Evolutionary conservation across 2,113 vertebrate genomes (phyloP), one percentile per base, ranked within the genome.

Genomic region (Ctenomys sociabilis): DNA sequence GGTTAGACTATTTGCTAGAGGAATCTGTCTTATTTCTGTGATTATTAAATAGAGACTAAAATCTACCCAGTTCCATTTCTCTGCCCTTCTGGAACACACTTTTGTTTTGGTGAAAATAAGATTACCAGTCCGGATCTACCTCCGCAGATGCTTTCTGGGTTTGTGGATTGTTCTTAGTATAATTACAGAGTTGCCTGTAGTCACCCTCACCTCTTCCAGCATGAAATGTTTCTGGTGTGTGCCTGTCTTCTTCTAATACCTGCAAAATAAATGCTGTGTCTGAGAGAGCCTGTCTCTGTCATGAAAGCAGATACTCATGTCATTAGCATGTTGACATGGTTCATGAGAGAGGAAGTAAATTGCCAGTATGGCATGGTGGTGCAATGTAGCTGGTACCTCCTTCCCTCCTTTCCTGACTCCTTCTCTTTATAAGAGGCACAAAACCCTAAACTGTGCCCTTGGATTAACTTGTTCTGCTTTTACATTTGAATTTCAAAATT

Each of bases 271-370:
- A 97, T 92, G 81, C 59, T 93, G 30, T 35, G 0, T 86, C 2
- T 96, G 97, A 96, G 93, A 96, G 64, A 35, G 85, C 28, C 95
- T 75, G 97, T 85, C 95, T 95, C 94, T 83, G 87, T 97, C 94
- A 96, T 97, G 94, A 98, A 98, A 96, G 90, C 88, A 82, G 96
- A 90, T 97, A 97, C 96, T 92, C 97, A 92, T 97, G 97, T 97
- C 94, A 98, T 98, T 97, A 98, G 97, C 96, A 98, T 97, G 97
- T 96, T 98, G 97, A 98, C 96, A 97, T 98, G 95, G 94, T 97
- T 97, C 97, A 95, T 96, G 96, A 96, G 61, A 92, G 88, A 96
- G 88, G 96, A 87, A 96, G 52, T 13, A 94, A 95, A 96, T 97
- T 98, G 95, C 94, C 96, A 68, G 7, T 66, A 11, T 92, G 87